Conservation (phyloP, 1,140 invertebrate species). For the Carcinoscorpius rotundicauda region DNA sequence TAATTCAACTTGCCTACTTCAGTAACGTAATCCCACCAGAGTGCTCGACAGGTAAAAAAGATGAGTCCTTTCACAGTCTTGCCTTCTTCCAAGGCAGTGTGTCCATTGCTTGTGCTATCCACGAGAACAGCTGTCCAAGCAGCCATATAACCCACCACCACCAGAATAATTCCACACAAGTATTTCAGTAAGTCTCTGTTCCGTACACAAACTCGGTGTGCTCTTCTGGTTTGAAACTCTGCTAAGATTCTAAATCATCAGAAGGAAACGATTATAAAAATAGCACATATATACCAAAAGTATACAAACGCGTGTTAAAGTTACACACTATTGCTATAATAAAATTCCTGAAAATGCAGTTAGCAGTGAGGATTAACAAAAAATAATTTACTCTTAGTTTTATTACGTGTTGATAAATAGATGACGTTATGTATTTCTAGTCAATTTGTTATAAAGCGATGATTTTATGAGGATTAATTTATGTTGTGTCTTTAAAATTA, state of each 20-base stretch:
- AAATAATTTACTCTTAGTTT: too few relatives aligned
- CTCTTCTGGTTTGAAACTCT: slow-evolving; percentile 67
- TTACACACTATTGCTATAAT: too few relatives aligned
- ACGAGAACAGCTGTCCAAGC: slow-evolving; percentile 59
- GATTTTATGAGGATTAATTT: too few relatives aligned
- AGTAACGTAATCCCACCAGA: slow-evolving; percentile 81
- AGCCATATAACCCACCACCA: slow-evolving; percentile 67
- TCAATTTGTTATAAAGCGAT: too few relatives aligned
- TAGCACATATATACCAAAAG: too few relatives aligned
- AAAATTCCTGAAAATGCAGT: too few relatives aligned
- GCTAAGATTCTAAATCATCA: slow-evolving; percentile 39
- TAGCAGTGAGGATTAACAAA: too few relatives aligned
- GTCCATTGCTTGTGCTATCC: slow-evolving; percentile 28
- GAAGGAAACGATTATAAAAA: too few relatives aligned
- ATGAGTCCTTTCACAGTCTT: slow-evolving; percentile 37
- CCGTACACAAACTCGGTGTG: slow-evolving; percentile 70
- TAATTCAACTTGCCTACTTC: slow-evolving; percentile 44
- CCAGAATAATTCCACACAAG: slow-evolving; percentile 55
- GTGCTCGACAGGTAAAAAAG: slow-evolving; percentile 52
- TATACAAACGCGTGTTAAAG: too few relatives aligned
- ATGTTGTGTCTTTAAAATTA: too few relatives aligned
- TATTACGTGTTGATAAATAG: too few relatives aligned
- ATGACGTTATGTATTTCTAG: too few relatives aligned
- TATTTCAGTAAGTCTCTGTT: slow-evolving; percentile 76
- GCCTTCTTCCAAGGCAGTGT: slow-evolving; percentile 35